These are phyloP conservation scores for Platichthys flesus DNA, from an alignment of 2,113 vertebrate species.

Conservation along the genomic window DNA sequence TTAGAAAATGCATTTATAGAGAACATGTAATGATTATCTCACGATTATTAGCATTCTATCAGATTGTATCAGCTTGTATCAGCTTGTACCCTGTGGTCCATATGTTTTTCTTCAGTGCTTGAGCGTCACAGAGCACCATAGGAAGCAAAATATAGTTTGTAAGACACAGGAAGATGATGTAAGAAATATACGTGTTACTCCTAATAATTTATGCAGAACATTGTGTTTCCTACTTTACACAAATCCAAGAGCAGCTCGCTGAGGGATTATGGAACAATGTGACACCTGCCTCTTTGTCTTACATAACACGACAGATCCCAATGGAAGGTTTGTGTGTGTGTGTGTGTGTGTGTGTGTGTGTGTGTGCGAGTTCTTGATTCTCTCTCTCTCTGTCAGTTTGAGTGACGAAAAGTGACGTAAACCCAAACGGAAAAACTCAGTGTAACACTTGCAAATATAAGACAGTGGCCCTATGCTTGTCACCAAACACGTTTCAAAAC, in stretches of 20 bases:
- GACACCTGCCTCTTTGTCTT: slow-evolving; percentile 66
- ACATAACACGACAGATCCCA: slow-evolving; percentile 54
- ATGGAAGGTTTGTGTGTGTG: background rate
- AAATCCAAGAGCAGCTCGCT: slow-evolving; percentile 39
- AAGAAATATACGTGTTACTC: slow-evolving; percentile 1
- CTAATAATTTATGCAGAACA: slow-evolving; percentile 40
- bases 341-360: no score
- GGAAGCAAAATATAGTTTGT: background rate
- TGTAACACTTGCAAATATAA: background rate
- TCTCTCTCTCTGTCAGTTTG: background rate
- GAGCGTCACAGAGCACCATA: background rate
- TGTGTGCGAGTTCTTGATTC: no score
- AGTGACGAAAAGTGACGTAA: background rate
- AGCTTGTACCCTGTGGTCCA: background rate
- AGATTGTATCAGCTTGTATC: background rate
- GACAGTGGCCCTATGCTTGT: background rate
- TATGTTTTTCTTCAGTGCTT: slow-evolving; percentile 2
- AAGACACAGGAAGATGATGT: slow-evolving; percentile 7
- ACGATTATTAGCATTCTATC: background rate
- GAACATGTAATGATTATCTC: background rate
- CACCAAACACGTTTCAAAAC: background rate
- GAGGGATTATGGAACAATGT: slow-evolving; percentile 70
- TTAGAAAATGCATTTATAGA: background rate
- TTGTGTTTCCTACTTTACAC: slow-evolving; percentile 51
- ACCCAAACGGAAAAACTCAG: background rate